Conservation (phyloP, 2,113 vertebrate species). For the Panthera leo region DNA sequence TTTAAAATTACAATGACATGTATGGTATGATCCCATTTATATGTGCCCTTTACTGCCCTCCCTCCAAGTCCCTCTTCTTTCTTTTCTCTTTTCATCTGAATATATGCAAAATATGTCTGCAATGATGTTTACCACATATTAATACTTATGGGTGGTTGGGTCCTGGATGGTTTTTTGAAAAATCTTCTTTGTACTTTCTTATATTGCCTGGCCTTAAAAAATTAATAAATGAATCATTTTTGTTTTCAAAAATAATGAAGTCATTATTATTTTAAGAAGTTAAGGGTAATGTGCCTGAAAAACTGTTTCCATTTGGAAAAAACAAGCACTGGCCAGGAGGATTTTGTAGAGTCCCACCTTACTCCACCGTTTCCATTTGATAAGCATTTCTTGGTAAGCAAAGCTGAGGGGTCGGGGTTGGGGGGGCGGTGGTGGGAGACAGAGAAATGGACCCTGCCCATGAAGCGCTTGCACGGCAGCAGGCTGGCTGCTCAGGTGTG, state of each 20-base stretch:
- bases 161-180: not conserved
- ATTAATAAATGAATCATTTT: slow-evolving; percentile 61
- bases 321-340: not conserved
- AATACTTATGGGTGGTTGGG: slow-evolving; percentile 24
- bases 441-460: fast-evolving
- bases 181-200: slow-evolving; percentile 54
- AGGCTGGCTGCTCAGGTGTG: not conserved
- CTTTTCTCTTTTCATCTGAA: slow-evolving; percentile 30
- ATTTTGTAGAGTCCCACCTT: not conserved
- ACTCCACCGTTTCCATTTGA: not conserved
- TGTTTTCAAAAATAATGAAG: slow-evolving; percentile 46
- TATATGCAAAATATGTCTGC: not conserved
- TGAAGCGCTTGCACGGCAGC: not conserved
- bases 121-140: not conserved
- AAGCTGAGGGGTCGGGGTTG: not conserved
- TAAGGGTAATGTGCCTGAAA: not conserved
- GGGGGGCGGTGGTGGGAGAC: not conserved
- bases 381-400: not conserved
- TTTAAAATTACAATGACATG: not conserved
- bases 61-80: not conserved
- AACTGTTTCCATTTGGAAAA: not conserved
- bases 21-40: not conserved
- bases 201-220: not conserved
- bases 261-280: slow-evolving; percentile 64
- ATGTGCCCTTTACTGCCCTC: not conserved